Evolutionary conservation across 1,140 invertebrate species (phyloP).

Genomic region (Frieseomelitta varia): DNA sequence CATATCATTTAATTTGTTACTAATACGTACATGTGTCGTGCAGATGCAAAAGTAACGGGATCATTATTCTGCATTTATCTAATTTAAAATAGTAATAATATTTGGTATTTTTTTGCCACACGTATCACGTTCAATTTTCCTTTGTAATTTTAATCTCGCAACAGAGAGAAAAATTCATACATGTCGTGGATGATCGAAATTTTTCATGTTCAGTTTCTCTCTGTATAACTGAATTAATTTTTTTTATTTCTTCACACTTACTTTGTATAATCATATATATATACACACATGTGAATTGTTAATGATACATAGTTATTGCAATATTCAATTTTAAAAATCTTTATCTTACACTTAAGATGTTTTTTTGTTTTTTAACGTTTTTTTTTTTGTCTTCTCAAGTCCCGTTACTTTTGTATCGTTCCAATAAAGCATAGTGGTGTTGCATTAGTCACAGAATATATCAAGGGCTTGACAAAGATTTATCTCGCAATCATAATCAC

Average conservation of each 20-base stretch:
- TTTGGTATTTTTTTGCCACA: background rate
- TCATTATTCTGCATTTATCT: background rate
- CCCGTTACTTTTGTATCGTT: constrained; percentile 18
- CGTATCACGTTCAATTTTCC: background rate
- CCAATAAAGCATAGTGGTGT: background rate
- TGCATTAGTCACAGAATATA: background rate
- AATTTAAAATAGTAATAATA: background rate
- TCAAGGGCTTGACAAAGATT: constrained; percentile 14
- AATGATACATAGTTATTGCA: background rate
- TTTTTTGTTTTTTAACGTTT: no score
- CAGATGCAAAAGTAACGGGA: constrained; percentile 24
- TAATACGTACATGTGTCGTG: background rate
- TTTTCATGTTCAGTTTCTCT: background rate
- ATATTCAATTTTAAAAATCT: background rate
- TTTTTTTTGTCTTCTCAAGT: background rate
- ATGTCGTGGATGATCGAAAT: background rate
- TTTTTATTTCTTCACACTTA: background rate
- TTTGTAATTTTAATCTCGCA: background rate
- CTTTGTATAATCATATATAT: background rate
- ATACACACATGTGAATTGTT: background rate
- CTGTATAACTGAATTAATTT: background rate
- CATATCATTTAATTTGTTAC: constrained; percentile 18
- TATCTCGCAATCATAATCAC: constrained; percentile 51
- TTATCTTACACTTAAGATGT: background rate
- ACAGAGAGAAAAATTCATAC: background rate